These are phyloP conservation scores for Neelides sp. DNA, from an alignment of 1,140 invertebrate species.

Conservation along the genomic window DNA sequence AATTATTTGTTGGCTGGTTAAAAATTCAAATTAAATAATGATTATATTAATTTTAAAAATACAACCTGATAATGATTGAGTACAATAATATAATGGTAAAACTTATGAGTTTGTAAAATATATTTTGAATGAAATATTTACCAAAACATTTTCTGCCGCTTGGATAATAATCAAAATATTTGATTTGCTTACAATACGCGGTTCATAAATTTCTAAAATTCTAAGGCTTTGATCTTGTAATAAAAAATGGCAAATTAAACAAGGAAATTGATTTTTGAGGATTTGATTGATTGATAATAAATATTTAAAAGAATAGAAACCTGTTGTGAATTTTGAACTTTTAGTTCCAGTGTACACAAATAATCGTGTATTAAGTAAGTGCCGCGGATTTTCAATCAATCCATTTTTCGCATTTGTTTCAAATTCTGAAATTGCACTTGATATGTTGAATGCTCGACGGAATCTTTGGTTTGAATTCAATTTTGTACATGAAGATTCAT, in stretches of 20 bases:
- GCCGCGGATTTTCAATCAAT: slow-evolving; percentile 20
- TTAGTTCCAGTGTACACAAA: slow-evolving; percentile 22
- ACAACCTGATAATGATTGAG: neutral
- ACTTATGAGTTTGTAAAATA: neutral
- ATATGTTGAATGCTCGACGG: slow-evolving; percentile 10
- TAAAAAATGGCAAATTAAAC: neutral
- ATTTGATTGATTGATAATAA: neutral
- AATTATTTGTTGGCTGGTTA: slow-evolving; percentile 11
- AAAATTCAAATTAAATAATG: neutral
- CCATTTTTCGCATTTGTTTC: slow-evolving; percentile 7
- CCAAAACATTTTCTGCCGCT: slow-evolving; percentile 15
- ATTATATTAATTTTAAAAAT: neutral
- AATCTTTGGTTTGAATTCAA: neutral
- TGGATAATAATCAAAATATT: slow-evolving; percentile 15
- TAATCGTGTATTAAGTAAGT: slow-evolving; percentile 13
- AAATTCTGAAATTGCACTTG: slow-evolving; percentile 18
- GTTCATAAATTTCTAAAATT: slow-evolving; percentile 18
- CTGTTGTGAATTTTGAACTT: slow-evolving; percentile 15
- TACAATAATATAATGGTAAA: no score
- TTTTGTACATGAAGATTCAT: slow-evolving; percentile 19
- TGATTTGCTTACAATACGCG: slow-evolving; percentile 7
- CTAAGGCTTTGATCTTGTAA: slow-evolving; percentile 17
- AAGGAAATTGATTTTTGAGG: neutral
- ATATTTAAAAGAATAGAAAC: neutral
- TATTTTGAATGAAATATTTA: neutral